phyloP scores from a whole-genome alignment of 2,797 vertebrate species.

The Natrix natrix region DNA sequence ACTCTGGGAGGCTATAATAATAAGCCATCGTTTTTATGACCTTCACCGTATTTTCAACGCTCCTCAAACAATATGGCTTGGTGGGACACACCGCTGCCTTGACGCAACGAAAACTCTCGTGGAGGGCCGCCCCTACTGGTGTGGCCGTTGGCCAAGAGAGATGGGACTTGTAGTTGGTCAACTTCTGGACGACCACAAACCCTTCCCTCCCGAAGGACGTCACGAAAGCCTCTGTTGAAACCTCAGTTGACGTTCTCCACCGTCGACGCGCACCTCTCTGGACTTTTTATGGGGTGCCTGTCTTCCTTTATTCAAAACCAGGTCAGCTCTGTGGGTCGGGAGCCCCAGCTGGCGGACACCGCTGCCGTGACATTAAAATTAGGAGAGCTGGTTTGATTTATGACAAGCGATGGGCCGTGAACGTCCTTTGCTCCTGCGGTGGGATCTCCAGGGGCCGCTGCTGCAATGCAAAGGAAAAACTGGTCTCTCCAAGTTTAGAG shows the following conservation, averaged over 20 bases:
- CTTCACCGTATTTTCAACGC: neutral
- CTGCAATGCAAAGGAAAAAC: neutral
- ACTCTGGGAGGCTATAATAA: neutral
- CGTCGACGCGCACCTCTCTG: neutral
- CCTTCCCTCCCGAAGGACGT: neutral
- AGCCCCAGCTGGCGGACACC: neutral
- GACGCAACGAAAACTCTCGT: neutral
- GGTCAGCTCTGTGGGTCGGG: neutral
- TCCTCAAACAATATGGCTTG: no score
- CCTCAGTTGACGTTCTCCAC: neutral
- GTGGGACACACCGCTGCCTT: neutral
- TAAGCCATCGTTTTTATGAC: neutral
- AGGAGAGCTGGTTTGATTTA: neutral
- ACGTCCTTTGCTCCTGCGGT: neutral
- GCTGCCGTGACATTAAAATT: neutral
- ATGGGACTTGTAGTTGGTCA: neutral
- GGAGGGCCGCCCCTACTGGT: neutral
- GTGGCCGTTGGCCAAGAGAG: neutral
- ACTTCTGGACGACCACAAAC: neutral
- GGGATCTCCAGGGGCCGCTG: neutral
- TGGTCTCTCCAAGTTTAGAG: neutral
- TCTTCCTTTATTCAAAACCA: neutral
- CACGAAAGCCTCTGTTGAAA: neutral
- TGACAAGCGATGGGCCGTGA: neutral
- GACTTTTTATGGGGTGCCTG: accelerated